Percentiles rank a stretch among this genome's conserved stretches.
Conservation (phyloP, 2,113 vertebrate genomes). For the Mixornis gularis region DNA sequence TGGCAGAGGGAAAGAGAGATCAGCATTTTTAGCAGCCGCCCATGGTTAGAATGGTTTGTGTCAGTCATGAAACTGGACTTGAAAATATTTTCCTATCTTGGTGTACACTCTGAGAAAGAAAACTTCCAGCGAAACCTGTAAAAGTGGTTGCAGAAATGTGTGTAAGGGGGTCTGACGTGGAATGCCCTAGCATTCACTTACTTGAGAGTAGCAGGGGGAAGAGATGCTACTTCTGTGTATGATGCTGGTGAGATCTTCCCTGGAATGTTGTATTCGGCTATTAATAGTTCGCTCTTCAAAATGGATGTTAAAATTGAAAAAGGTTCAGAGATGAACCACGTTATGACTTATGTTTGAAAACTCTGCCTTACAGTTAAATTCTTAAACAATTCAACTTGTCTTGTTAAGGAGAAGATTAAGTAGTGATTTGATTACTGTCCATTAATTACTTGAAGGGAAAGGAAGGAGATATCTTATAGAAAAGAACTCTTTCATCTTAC, state of each 20-base stretch:
- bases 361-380: not conserved
- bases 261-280: not conserved
- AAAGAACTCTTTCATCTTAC: not conserved
- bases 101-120: not conserved
- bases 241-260: not conserved
- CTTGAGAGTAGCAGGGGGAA: not conserved
- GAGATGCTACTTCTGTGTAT: not conserved
- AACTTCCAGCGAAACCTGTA: not conserved
- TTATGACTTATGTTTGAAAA: not conserved
- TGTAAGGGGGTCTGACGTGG: not conserved
- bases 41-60: not conserved
- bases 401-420: not conserved
- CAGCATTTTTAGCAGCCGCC: not conserved
- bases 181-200: not conserved
- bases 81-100: not conserved
- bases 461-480: not conserved
- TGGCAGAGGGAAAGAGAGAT: not conserved
- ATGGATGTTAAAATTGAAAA: not conserved
- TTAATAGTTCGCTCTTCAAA: not conserved
- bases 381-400: not conserved
- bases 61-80: not conserved
- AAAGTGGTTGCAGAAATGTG: not conserved
- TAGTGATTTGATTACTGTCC: not conserved
- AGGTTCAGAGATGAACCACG: not conserved
- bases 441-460: not conserved